Evolutionary conservation across 2,888 invertebrate genomes (phyloP), one percentile per base, ranked within the genome.

Genomic region (Eledona agricola): DNA sequence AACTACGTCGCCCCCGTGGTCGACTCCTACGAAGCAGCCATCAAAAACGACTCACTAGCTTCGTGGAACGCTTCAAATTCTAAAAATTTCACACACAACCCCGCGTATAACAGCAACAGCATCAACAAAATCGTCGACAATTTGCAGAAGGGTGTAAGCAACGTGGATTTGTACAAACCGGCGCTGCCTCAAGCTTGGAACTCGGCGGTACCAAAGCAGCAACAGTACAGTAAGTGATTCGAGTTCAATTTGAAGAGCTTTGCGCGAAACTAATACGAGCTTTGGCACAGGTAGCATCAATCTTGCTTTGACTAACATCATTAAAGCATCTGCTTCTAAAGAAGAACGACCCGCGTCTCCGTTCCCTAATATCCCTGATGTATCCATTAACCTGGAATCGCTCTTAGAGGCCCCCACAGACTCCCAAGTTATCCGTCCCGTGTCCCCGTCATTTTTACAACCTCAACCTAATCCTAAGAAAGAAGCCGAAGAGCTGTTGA

Each of bases 171-270:
- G 2, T 79, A 80, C 61, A 78, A 79, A 63, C 78, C 80, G 1
- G 75, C 77, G 49, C 61, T 77, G 40, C 80, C 81, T 0, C 74
- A 76, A 56, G 79, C 78, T 20, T 81, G 81, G 81, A 78, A 74
- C 53, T 59, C 63, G 16, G 20, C 64, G 6, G 59, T 64, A 26
- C 43, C 62, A 20, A 65, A 69, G 50, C 65, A 61, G 57, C 69
- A 73, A 64, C 67, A 70, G 55, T 75, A 69, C 57, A 72, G 77
- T 78, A 69, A 73, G 76, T 72, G 29, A 3, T 45, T 15, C 20
- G n/a, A 20, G 25, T 6, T 37, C 6, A n/a, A 40, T n/a, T 40
- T 15, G 22, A 25, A 13, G 16, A 7, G 13, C 20, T 28, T 49
- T 26, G 40, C 53, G 6, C 5, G 40, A 35, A 16, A 31, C 29